These are phyloP conservation scores for Pyrrhia umbra DNA, from an alignment of 2,888 invertebrate genomes.

Conservation along the genomic window DNA sequence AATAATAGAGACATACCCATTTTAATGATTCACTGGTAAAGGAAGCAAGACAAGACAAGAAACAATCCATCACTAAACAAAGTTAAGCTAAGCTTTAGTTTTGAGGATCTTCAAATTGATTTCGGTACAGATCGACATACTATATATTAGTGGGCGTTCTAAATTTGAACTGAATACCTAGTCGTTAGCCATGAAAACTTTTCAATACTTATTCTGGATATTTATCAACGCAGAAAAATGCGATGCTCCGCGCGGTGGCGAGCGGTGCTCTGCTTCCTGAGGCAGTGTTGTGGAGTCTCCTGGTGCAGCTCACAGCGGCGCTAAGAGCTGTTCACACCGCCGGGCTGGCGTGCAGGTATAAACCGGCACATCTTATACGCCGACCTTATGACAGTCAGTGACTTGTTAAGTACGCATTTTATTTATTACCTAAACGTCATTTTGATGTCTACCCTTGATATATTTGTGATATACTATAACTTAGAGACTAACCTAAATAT, in stretches of 20 bases:
- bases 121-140: too few species aligned
- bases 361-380: slow-evolving; percentile 2
- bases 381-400: neutral
- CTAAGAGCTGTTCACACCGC: slow-evolving; percentile 96
- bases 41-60: neutral
- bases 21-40: slow-evolving; percentile 2
- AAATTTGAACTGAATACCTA: too few species aligned
- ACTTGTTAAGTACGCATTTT: slow-evolving; percentile 7
- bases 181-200: neutral
- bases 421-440: neutral
- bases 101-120: too few species aligned
- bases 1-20: slow-evolving; percentile 5
- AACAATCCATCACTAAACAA: neutral
- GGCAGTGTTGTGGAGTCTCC: slow-evolving; percentile 97
- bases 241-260: slow-evolving; percentile 94
- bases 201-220: neutral
- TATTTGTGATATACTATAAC: neutral
- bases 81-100: too few species aligned
- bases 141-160: too few species aligned
- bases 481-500: neutral
- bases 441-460: neutral
- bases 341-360: slow-evolving; percentile 91
- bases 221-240: slow-evolving; percentile 91
- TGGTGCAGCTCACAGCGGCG: slow-evolving; percentile 98
- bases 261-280: slow-evolving; percentile 95